Base-by-base conservation (phyloP, 2,113 vertebrate genomes). In the Thunnus maccoyii region DNA sequence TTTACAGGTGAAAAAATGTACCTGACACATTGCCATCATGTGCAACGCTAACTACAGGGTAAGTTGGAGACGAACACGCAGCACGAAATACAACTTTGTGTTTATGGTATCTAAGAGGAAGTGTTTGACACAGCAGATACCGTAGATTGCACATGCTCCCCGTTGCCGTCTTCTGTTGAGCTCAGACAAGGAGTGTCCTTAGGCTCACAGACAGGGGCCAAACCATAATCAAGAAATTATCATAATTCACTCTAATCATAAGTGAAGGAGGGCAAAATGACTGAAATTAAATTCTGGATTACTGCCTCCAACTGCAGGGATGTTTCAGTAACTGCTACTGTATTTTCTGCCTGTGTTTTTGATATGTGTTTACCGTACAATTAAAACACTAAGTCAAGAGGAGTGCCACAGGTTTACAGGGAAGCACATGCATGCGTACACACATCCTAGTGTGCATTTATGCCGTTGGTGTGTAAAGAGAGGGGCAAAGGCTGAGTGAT, bases 191-290 rank as follows among this genome's bases (percentile, higher is more conserved):
- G 83, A 87, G 84, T 84, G 83, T 89, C 92, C 93, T 93, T 86
- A 86, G 84, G 93, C 89, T 80, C 83, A 77, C 90, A 94, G 91
- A 86, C 81, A 76, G 94, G 90, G 89, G 83, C 78, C 77, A 87
- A 81, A 89, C 88, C 78, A 81, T 86, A 95, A 95, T 95, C 95
- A 96, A 88, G 94, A 91, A 95, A 95, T 95, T 95, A 96, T 94
- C 91, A 91, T 95, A 95, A 95, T 94, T 91, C 79, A 95, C 95
- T 95, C 92, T 86, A 87, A 96, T 96, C 95, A 95, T 86, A 94
- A 94, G 89, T 55, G 85, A 91, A 88, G 85, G 83, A 89, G 89
- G 85, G 78, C 54, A 72, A 88, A 91, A 93, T 90, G 75, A 90
- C 91, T 88, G 89, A 77, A 86, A 94, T 92, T 91, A 92, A 91